A percentile compares a stretch with the other conserved stretches of the same genome.
Conservation (phyloP, 2,797 vertebrate species). For the Holocentrus rufus region DNA sequence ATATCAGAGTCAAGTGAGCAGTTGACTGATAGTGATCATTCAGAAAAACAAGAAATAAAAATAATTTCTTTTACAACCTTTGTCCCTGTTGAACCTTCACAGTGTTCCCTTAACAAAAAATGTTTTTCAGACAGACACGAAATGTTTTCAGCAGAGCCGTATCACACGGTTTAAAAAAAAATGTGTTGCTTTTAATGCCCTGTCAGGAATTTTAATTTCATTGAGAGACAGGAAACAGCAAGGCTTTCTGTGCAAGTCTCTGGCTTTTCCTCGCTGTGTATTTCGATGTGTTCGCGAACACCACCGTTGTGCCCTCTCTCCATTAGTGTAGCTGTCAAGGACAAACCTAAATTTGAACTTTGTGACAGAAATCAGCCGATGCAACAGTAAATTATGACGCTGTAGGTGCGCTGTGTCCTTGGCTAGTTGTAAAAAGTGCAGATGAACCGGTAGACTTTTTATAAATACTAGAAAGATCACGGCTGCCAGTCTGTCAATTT, state of each 20-base stretch:
- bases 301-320: background rate
- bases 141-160: too few relatives aligned
- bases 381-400: too few relatives aligned
- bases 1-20: too few relatives aligned
- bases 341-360: background rate
- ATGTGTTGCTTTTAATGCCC: background rate
- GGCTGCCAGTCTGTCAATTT: background rate
- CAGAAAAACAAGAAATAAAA: background rate
- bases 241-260: too few relatives aligned
- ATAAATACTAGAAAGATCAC: background rate
- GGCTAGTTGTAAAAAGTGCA: background rate
- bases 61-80: background rate
- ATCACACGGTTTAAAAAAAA: too few relatives aligned
- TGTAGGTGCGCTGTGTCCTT: background rate
- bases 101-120: too few relatives aligned
- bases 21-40: background rate
- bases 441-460: background rate
- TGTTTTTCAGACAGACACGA: background rate
- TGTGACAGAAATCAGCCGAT: background rate
- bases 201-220: constrained; percentile 4
- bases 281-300: too few relatives aligned
- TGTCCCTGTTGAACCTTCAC: background rate
- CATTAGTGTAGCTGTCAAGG: background rate
- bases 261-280: too few relatives aligned
- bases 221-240: too few relatives aligned